Evolutionary conservation across 2,888 invertebrate genomes (phyloP), one percentile per base, ranked within the genome.

Genomic region (Drosophila formosana): DNA sequence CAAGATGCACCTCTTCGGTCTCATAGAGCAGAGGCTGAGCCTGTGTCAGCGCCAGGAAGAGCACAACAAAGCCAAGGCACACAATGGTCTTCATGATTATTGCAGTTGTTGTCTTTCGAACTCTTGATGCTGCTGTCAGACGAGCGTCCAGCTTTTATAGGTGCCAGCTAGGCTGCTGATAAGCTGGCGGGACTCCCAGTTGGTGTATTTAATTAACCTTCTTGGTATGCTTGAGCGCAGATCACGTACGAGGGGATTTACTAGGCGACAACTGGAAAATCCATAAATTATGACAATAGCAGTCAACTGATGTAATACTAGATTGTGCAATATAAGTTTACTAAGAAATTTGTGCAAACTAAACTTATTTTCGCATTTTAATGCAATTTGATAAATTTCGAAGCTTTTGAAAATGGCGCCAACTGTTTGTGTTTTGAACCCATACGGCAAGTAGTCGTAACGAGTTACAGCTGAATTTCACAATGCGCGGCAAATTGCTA

Each of bases 21-120:
- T 65, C 57, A 25, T 66, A 43, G 9, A 25, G 6, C 11, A 46
- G 70, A 49, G 51, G 76, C 25, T 47, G 78, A 34, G 64, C 71
- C 37, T 46, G 57, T 9, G 41, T 57, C 46, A 82, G 11, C 4
- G 52, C 51, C 34, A 80, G 6, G 0, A 65, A 9, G 8, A 47
- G 43, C 5, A 49, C 11, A 0, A 74, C 28, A 6, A 78, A 6
- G 7, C 45, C 32, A 18, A 74, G 30, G 45, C 50, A 62, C 11
- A 55, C 3, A 7, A 68, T 18, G 6, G 61, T 51, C 75, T 78
- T 78, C 78, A 75, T 75, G 26, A 34, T 60, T n/a, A 8, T 34
- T 47, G 11, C 13, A 3, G 28, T 18, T 28, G 9, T 4, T 3
- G 5, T 9, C 9, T 45, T 18, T 71, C 7, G 2, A 37, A 52